Conservation (phyloP, 1,140 invertebrate genomes). For the Dermatophagoides farinae region DNA sequence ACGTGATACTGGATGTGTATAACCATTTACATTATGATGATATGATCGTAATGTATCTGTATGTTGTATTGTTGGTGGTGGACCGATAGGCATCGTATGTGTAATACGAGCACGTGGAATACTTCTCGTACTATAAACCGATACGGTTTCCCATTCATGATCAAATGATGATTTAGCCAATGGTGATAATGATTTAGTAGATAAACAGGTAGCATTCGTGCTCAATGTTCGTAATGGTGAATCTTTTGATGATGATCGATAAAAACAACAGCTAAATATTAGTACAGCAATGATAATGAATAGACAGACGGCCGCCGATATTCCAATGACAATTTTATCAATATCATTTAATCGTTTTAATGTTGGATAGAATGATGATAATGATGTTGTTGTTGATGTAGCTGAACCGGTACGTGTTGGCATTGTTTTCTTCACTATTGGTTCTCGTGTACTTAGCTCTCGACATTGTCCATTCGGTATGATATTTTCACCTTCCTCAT, state of each 20-base stretch:
- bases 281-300: constrained; percentile 63
- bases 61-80: neutral
- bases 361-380: neutral
- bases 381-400: neutral
- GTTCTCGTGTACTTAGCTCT: constrained; percentile 53
- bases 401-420: constrained; percentile 32
- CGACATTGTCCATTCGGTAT: constrained; percentile 66
- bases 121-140: constrained; percentile 66
- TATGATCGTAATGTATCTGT: neutral
- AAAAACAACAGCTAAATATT: constrained; percentile 61
- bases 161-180: constrained; percentile 13
- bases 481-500: constrained; percentile 36
- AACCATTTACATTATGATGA: neutral
- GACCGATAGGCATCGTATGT: neutral
- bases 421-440: constrained; percentile 13
- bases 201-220: constrained; percentile 14
- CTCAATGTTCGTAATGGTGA: constrained; percentile 18
- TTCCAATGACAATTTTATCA: constrained; percentile 81
- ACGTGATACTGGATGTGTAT: neutral
- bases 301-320: constrained; percentile 71
- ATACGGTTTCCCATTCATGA: constrained; percentile 73
- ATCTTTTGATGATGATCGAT: constrained; percentile 34
- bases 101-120: constrained; percentile 50
- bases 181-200: constrained; percentile 11
- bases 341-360: constrained; percentile 40